Percentiles rank a stretch among this genome's conserved stretches.
Evolutionary conservation across 2,797 vertebrate species (phyloP).

Genomic region (Australoheros facetus): DNA sequence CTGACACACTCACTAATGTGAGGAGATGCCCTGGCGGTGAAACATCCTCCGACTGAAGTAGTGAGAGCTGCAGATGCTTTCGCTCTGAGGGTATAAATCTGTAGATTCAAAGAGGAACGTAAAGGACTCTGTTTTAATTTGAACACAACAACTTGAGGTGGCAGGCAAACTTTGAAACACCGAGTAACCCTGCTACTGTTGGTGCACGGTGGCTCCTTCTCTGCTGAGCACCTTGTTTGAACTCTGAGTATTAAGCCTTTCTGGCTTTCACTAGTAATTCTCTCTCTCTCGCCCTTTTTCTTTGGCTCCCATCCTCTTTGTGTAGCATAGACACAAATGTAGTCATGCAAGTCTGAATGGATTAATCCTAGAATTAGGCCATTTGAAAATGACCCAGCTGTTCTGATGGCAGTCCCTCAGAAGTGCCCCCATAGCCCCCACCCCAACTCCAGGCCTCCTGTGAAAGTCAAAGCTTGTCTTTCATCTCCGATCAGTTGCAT

Average conservation of each 20-base stretch:
- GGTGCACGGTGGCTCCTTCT: constrained; percentile 28
- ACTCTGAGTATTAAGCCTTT: constrained; percentile 60
- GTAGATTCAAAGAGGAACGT: not conserved
- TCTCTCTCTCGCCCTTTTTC: constrained; percentile 22
- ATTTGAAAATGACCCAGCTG: constrained; percentile 79
- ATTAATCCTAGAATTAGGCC: constrained; percentile 76
- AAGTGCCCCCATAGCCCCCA: constrained; percentile 67
- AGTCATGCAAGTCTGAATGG: constrained; percentile 58
- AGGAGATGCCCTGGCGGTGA: constrained; percentile 48
- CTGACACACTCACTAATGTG: constrained; percentile 54
- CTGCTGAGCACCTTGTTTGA: constrained; percentile 65
- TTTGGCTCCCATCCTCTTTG: constrained; percentile 42
- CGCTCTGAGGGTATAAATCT: not conserved
- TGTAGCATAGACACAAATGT: constrained; percentile 48
- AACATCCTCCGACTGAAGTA: constrained; percentile 43
- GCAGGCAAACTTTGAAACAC: not conserved
- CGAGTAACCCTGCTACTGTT: constrained; percentile 46
- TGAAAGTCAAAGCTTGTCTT: constrained; percentile 82
- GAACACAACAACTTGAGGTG: not conserved
- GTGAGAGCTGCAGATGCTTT: constrained; percentile 36
- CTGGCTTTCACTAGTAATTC: constrained; percentile 53
- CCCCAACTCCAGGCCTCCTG: constrained; percentile 72
- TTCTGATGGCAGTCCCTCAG: constrained; percentile 75
- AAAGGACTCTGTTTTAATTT: constrained; percentile 4
- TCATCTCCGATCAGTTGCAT: constrained; percentile 83